A percentile compares a stretch with the other conserved stretches of the same genome.
Evolutionary conservation across 64 coral and sea anemone genomes (phyloP).

Genomic region (Orbicella faveolata): DNA sequence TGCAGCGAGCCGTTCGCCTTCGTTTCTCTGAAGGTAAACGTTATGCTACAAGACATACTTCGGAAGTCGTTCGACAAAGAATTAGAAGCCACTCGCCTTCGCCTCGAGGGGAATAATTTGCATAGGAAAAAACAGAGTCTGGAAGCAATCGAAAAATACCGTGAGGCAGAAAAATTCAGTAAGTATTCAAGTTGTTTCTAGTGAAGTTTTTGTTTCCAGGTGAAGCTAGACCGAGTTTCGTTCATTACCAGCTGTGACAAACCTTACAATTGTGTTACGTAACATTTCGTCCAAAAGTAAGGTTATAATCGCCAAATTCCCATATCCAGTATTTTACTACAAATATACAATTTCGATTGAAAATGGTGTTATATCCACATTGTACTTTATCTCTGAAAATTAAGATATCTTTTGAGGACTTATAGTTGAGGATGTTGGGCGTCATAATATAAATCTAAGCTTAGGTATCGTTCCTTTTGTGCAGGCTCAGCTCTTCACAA

Average conservation of each 20-base stretch:
- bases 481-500: too few species aligned
- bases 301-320: neutral
- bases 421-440: too few species aligned
- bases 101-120: constrained; percentile 65
- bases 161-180: constrained; percentile 65
- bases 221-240: too few species aligned
- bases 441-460: too few species aligned
- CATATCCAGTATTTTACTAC: neutral
- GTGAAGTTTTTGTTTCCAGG: neutral
- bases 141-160: constrained; percentile 65
- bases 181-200: constrained; percentile 1
- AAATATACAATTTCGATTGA: neutral
- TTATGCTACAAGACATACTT: constrained; percentile 68
- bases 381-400: too few species aligned
- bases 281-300: neutral
- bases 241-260: too few species aligned
- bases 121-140: constrained; percentile 36
- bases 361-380: too few species aligned
- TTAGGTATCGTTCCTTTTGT: too few species aligned
- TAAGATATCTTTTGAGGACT: too few species aligned
- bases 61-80: constrained; percentile 64
- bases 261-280: neutral
- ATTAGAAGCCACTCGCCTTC: constrained; percentile 29
- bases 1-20: constrained; percentile 35
- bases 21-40: constrained; percentile 51